Percentiles rank a stretch among this genome's conserved stretches.
These are phyloP conservation scores for Meloe dianella DNA, from an alignment of 2,888 invertebrate species.

Conservation along the genomic window DNA sequence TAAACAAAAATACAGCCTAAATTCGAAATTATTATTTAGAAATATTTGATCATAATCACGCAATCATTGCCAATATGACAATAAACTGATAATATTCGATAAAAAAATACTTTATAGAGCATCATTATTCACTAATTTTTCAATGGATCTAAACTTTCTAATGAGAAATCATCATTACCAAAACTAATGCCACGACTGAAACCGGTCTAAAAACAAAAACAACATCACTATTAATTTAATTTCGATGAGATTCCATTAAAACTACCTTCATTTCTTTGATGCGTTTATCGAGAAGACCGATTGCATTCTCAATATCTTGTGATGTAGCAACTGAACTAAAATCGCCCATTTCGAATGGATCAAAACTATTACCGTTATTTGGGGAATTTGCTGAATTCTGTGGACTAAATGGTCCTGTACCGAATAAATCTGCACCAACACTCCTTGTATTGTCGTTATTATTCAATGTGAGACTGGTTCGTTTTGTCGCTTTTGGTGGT, in stretches of 20 bases:
- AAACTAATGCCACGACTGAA: conserved; percentile 87
- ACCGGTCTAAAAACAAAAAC: conserved; percentile 75
- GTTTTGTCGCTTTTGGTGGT: conserved; percentile 78
- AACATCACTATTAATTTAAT: conserved; percentile 16
- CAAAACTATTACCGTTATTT: conserved; percentile 61
- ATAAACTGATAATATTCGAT: conserved; percentile 31
- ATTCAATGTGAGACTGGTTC: conserved; percentile 49
- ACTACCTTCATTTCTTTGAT: conserved; percentile 85
- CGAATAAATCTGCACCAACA: conserved; percentile 77
- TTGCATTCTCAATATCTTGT: conserved; percentile 73
- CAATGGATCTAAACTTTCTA: conserved; percentile 92
- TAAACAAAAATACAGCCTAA: conserved; percentile 31
- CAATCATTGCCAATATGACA: conserved; percentile 46
- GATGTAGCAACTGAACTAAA: conserved; percentile 64
- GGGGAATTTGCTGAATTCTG: conserved; percentile 42
- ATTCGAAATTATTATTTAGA: conserved; percentile 37
- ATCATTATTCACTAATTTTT: conserved; percentile 66
- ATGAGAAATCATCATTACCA: conserved; percentile 91
- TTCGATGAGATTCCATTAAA: conserved; percentile 6
- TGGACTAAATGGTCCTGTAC: conserved; percentile 76
- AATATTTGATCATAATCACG: conserved; percentile 38
- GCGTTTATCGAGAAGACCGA: conserved; percentile 80
- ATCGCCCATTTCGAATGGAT: conserved; percentile 87
- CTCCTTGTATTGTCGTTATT: conserved; percentile 52
- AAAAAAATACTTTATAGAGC: conserved; percentile 30